Evolutionary conservation across 1,140 invertebrate genomes (phyloP), one percentile per base, ranked within the genome.

Genomic region (Campoletis sonorensis): DNA sequence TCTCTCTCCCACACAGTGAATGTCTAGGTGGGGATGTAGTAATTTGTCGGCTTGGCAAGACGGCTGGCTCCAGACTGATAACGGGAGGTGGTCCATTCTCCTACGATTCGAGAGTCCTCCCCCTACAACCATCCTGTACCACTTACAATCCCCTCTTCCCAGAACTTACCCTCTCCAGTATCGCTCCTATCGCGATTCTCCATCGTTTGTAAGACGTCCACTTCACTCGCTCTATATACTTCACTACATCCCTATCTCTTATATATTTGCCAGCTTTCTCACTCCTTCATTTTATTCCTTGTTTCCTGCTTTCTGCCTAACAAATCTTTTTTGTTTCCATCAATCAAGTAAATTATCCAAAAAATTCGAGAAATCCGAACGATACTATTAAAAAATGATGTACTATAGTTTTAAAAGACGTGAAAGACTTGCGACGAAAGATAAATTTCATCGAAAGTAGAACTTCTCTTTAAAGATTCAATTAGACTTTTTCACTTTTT

Each of bases 21-120:
- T 88, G 87, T 78, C 82, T 81, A 81, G 84, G 86, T 85, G 85
- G 86, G 87, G 88, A 86, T 85, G 89, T 89, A 90, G 90, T 91
- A 91, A 91, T 91, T 91, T 91, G 90, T 91, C 89, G 89, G 88
- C 89, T 90, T 87, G 89, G 87, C 82, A 86, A 89, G 87, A 85
- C 87, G 86, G 87, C 89, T 90, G 89, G 87, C 82, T 87, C 84
- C 84, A 82, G 86, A 86, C 89, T 90, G 90, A 91, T 91, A 91
- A 91, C 89, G 83, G 86, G 84, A 84, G 86, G 84, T 89, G 90
- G 90, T 91, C 89, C 89, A 90, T 91, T 90, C 88, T 89, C 88
- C 86, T 85, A 83, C 87, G 85, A 87, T 89, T 88, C 87, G 79
- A 85, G 79, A 54, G 27, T 33, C 84, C 87, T 83, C 83, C 84